Evolutionary conservation across 2,797 vertebrate species (phyloP).

Genomic region (Notolepis coatsorum): DNA sequence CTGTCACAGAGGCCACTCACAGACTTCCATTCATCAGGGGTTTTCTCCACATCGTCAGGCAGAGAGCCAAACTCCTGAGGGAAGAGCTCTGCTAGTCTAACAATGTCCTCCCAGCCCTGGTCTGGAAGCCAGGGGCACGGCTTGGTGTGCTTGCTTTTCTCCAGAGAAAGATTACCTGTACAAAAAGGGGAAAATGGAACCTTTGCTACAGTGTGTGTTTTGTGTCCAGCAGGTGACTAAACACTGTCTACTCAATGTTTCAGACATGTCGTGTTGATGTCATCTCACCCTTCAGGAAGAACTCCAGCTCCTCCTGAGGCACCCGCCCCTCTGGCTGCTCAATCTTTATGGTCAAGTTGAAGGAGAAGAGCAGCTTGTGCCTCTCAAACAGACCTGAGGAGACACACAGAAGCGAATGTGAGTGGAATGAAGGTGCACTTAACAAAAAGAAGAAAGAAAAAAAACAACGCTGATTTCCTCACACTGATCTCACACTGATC

Average conservation of each 20-base stretch:
- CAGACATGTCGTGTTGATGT: not conserved
- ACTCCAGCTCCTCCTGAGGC: conserved; percentile 93
- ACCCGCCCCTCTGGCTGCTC: conserved; percentile 89
- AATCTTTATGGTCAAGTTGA: conserved; percentile 95
- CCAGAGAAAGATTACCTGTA: conserved; percentile 93
- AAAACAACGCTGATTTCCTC: too few species aligned
- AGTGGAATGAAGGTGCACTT: not conserved
- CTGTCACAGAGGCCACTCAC: conserved; percentile 74
- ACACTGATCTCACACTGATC: too few species aligned
- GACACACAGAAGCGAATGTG: conserved; percentile 1
- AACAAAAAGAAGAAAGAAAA: not conserved
- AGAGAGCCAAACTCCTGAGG: conserved; percentile 84
- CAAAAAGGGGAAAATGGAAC: not conserved
- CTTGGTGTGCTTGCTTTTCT: conserved; percentile 89
- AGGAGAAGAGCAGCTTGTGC: conserved; percentile 96
- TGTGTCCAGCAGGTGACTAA: not conserved
- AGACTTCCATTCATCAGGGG: conserved; percentile 84
- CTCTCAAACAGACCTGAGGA: conserved; percentile 92
- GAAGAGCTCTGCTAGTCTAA: conserved; percentile 87
- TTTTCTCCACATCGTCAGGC: conserved; percentile 86
- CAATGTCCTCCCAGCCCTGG: conserved; percentile 95
- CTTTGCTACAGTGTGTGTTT: conserved; percentile 1
- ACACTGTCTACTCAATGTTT: not conserved
- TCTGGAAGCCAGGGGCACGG: conserved; percentile 89
- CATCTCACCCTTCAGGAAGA: conserved; percentile 93